Conservation (phyloP, 2,113 vertebrate species). For the Ciconia boyciana region DNA sequence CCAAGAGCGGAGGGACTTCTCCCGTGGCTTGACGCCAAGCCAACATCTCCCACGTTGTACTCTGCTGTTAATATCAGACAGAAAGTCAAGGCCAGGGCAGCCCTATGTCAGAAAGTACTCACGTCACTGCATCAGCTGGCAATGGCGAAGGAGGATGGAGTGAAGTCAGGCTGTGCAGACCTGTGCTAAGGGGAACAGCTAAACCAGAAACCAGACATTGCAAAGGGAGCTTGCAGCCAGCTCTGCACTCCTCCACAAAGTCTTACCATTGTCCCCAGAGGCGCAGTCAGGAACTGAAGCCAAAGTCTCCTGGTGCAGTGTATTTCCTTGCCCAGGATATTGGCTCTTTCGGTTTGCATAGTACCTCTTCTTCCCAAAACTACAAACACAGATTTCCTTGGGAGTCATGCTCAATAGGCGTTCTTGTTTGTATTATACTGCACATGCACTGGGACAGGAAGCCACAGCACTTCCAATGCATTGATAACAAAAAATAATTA, state of each 20-base stretch:
- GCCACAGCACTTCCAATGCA: background rate
- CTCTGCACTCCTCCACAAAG: background rate
- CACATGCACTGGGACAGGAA: slow-evolving; percentile 14
- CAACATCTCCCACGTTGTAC: background rate
- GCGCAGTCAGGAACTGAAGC: background rate
- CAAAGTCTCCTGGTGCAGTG: background rate
- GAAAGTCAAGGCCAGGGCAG: slow-evolving; percentile 20
- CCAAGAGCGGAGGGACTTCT: background rate
- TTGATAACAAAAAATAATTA: slow-evolving; percentile 2
- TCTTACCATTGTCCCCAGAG: background rate
- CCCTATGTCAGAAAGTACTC: background rate
- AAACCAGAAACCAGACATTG: background rate
- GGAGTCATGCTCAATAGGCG: background rate
- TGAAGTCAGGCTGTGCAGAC: background rate
- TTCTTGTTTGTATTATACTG: slow-evolving; percentile 10
- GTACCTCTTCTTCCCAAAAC: background rate
- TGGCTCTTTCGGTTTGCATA: rapidly evolving
- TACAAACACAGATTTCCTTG: slow-evolving; percentile 28
- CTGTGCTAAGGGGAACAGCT: background rate
- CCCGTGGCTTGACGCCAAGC: background rate
- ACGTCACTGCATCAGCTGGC: background rate
- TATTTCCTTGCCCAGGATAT: slow-evolving; percentile 34
- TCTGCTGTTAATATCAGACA: background rate
- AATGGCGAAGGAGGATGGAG: background rate
- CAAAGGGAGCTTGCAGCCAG: background rate